Evolutionary conservation across 2,888 invertebrate species (phyloP).

Genomic region (Tryphoninae sp.): DNA sequence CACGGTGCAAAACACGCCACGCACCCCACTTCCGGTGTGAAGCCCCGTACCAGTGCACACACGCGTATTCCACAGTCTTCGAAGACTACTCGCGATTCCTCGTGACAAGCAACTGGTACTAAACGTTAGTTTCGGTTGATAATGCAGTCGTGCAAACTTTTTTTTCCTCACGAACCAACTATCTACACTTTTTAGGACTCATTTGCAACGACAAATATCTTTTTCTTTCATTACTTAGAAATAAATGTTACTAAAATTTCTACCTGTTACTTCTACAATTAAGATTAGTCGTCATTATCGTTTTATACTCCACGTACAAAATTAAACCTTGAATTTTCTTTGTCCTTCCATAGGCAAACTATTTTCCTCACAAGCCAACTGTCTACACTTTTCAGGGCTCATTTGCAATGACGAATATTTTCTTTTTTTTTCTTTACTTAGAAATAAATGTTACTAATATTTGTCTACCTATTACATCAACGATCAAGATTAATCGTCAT

Average conservation of each 20-base stretch:
- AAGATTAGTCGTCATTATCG: too few species aligned
- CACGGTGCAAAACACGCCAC: constrained; percentile 34
- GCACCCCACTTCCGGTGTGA: constrained; percentile 41
- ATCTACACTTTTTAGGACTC: neutral
- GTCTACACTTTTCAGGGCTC: neutral
- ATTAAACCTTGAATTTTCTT: too few species aligned
- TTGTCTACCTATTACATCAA: too few species aligned
- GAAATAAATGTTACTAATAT: too few species aligned
- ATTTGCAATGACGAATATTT: neutral
- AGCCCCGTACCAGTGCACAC: constrained; percentile 35
- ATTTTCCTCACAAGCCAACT: neutral
- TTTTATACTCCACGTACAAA: too few species aligned
- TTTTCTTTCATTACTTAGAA: too few species aligned
- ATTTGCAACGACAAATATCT: neutral
- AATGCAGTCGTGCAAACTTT: neutral
- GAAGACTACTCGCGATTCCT: constrained; percentile 47
- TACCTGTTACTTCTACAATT: too few species aligned
- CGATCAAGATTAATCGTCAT: too few species aligned
- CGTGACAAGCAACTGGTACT: constrained; percentile 45
- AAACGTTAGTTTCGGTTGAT: neutral
- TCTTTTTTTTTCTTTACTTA: too few species aligned
- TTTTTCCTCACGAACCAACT: neutral
- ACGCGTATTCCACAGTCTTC: constrained; percentile 41
- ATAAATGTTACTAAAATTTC: too few species aligned
- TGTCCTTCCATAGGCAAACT: neutral